Base-by-base conservation (phyloP, 2,113 vertebrate species). In the Zeus faber region DNA sequence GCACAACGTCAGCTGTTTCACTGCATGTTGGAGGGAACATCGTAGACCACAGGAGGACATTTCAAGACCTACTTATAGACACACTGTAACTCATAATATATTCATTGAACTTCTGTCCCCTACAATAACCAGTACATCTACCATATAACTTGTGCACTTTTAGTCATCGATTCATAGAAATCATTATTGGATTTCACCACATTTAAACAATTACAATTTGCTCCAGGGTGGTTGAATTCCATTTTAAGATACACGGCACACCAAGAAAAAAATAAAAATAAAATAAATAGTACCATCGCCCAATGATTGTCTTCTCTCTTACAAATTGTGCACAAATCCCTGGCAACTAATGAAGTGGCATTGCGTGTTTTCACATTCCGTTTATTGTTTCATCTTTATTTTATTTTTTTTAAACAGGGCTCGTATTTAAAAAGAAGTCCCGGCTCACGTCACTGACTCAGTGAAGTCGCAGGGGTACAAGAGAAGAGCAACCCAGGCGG, bases 261-360 rank as follows among this genome's bases (percentile, higher is more conserved):
- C n/a, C n/a, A n/a, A n/a, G n/a, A n/a, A 44, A 40, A 50, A 11
- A 18, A 24, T 16, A 5, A 33, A 49, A 25, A 3, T 3, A 47
- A 37, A 24, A n/a, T 40, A 14, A 3, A 1, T 25, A 52, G 10
- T 44, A 37, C 8, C 37, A 46, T 31, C 45, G 21, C 16, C 25
- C 9, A 21, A 70, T 51, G 62, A 72, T 67, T 74, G 72, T 76
- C 63, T 49, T 50, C 57, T 45, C 24, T 47, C 56, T 50, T 26
- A 43, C 33, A 66, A 53, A 54, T 33, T 54, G 22, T 46, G 40
- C 23, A 62, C 13, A 24, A 57, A 75, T 53, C 50, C 62, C 47
- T 58, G 70, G 57, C 25, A 54, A 60, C 72, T 39, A 68, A 55
- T 57, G 62, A 54, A 63, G 26, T 22, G 6, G 10, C 10, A 48